Conservation (phyloP, 1,140 invertebrate species). For the Drosophila chauvacae region DNA sequence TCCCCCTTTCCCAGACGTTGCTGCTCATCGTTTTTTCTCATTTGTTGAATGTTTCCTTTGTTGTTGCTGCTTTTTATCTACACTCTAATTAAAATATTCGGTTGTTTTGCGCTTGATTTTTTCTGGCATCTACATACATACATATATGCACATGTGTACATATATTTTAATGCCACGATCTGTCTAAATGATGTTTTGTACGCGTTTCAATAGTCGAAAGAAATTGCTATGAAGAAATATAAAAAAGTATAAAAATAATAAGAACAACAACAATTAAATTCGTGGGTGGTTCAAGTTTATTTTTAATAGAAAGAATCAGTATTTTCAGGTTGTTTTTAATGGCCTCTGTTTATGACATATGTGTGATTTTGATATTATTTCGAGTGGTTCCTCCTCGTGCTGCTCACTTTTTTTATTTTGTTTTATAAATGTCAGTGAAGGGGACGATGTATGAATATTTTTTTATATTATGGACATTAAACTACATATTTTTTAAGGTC, state of each 20-base stretch:
- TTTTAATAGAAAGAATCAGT: constrained; percentile 53
- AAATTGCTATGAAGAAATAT: constrained; percentile 45
- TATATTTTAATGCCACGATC: constrained; percentile 64
- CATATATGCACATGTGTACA: constrained; percentile 26
- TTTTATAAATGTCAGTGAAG: background rate
- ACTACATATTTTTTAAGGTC: no score
- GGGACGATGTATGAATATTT: background rate
- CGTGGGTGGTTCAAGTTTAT: constrained; percentile 56
- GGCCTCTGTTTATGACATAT: constrained; percentile 27
- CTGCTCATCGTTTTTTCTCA: constrained; percentile 25
- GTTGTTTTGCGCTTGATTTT: constrained; percentile 65
- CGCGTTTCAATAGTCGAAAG: constrained; percentile 49
- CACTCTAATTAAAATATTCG: constrained; percentile 83
- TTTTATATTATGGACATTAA: background rate
- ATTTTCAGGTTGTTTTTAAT: constrained; percentile 51
- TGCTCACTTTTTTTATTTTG: background rate
- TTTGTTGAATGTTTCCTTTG: constrained; percentile 30
- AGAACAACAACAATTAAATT: constrained; percentile 41
- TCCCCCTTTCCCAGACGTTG: background rate
- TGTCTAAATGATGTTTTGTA: constrained; percentile 42
- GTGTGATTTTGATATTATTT: constrained; percentile 39
- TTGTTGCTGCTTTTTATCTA: constrained; percentile 73
- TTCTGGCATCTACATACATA: constrained; percentile 4
- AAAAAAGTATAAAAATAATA: constrained; percentile 26
- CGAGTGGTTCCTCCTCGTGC: constrained; percentile 11